Evolutionary conservation across 2,888 invertebrate genomes (phyloP), one percentile per base, ranked within the genome.

Genomic region (Sinhomidia bicolor): DNA sequence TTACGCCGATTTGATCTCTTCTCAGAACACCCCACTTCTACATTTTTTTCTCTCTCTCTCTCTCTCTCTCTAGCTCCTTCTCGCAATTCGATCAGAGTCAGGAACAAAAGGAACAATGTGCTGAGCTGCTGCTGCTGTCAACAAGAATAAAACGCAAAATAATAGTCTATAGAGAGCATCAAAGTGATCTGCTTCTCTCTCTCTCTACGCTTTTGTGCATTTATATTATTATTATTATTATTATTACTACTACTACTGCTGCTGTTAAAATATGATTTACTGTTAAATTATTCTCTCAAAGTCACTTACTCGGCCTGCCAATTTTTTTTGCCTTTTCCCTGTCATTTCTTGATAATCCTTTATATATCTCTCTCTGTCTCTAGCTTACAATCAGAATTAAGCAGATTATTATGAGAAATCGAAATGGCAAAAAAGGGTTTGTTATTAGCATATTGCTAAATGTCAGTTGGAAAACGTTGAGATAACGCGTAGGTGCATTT

Each of bases 361-460:
- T 36, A 36, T 36, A 36, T 44, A 71, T 71, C 65, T 65, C 60
- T 12, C 29, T 36, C 32, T n/a, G n/a, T n/a, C n/a, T n/a, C n/a
- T n/a, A n/a, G n/a, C n/a, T 71, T 71, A 26, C 32, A 68, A 82
- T 41, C 29, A 68, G 44, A 41, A 41, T 71, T 71, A 71, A 71
- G 41, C 68, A 41, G 68, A 71, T 71, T 71, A 68, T 51, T 26
- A n/a, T 17, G 36, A 29, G 51, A 68, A 82, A 82, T 65, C 57
- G 20, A 57, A 57, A n/a, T 68, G 68, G 81, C 32, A 68, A n/a
- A n/a, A n/a, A 36, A 82, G 20, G 32, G 12, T 20, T 54, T 41
- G 51, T 65, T 82, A 82, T 65, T 82, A 51, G 51, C 81, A 82
- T 65, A 68, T 68, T 82, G 62, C 68, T 29, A n/a, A n/a, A n/a